These are phyloP conservation scores for Albula glossodonta DNA, from an alignment of 2,113 vertebrate species.

Conservation along the genomic window DNA sequence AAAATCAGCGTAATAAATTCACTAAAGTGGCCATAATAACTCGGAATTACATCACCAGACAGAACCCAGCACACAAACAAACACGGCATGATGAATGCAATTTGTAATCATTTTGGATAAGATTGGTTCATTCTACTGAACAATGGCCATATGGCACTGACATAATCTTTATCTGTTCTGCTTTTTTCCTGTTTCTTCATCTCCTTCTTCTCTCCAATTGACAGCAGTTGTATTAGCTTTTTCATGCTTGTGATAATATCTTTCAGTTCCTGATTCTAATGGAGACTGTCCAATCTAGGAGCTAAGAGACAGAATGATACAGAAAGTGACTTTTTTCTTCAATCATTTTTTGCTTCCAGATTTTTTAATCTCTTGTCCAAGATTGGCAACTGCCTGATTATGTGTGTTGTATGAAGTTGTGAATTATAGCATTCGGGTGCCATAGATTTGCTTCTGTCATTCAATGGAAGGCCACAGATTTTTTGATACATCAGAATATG, in stretches of 20 bases:
- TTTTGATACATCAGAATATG: neutral
- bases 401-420: neutral
- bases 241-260: constrained; percentile 25
- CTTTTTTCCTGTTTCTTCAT: neutral
- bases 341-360: neutral
- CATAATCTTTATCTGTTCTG: constrained; percentile 10
- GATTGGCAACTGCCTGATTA: neutral
- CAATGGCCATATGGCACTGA: constrained; percentile 17
- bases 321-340: neutral
- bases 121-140: constrained; percentile 31
- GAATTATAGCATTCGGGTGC: neutral
- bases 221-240: constrained; percentile 22
- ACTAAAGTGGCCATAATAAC: constrained; percentile 32
- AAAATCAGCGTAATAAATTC: constrained; percentile 16
- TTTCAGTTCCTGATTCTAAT: constrained; percentile 33
- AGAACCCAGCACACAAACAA: constrained; percentile 37
- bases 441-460: neutral
- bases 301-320: neutral
- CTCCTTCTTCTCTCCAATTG: neutral
- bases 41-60: constrained; percentile 18
- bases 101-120: constrained; percentile 35
- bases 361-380: neutral
- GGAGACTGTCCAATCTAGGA: constrained; percentile 29
- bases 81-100: constrained; percentile 35
- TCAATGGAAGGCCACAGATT: neutral